These are phyloP conservation scores for Phoxinus phoxinus DNA, from an alignment of 2,113 vertebrate genomes.

Conservation along the genomic window DNA sequence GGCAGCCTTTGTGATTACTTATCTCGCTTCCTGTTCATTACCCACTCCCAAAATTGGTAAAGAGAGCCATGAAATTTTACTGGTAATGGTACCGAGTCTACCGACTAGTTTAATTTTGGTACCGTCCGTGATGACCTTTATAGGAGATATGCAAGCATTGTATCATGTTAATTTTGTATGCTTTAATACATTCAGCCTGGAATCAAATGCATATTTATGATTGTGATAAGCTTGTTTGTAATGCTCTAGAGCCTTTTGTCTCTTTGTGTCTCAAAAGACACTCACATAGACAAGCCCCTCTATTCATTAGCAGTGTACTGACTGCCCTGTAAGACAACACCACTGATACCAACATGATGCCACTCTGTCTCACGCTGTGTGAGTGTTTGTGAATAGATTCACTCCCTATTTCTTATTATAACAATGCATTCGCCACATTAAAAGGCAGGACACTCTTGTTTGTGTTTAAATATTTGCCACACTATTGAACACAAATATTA, in stretches of 20 bases:
- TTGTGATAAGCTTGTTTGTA: conserved; percentile 6
- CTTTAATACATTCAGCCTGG: not conserved
- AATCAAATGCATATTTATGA: not conserved
- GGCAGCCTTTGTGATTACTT: not conserved
- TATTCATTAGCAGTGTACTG: conserved; percentile 46
- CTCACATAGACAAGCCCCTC: conserved; percentile 28
- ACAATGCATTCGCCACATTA: not conserved
- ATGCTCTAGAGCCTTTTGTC: conserved; percentile 20
- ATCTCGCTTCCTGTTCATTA: too few relatives aligned
- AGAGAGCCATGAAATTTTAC: too few relatives aligned
- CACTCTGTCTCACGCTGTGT: not conserved
- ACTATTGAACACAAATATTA: conserved; percentile 3
- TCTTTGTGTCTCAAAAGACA: conserved; percentile 31
- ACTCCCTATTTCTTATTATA: not conserved
- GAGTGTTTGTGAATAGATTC: not conserved
- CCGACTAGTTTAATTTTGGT: too few relatives aligned
- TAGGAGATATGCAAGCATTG: not conserved
- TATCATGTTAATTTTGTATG: not conserved
- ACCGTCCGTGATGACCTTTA: not conserved
- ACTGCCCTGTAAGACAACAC: conserved; percentile 47
- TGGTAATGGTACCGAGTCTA: too few relatives aligned
- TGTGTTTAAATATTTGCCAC: not conserved
- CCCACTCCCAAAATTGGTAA: too few relatives aligned
- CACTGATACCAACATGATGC: conserved; percentile 33
- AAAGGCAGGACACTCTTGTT: not conserved